Percentiles rank a stretch among this genome's conserved stretches.
phyloP scores from a whole-genome alignment of 2,113 vertebrate species.

The Genyomyrus donnyi region DNA sequence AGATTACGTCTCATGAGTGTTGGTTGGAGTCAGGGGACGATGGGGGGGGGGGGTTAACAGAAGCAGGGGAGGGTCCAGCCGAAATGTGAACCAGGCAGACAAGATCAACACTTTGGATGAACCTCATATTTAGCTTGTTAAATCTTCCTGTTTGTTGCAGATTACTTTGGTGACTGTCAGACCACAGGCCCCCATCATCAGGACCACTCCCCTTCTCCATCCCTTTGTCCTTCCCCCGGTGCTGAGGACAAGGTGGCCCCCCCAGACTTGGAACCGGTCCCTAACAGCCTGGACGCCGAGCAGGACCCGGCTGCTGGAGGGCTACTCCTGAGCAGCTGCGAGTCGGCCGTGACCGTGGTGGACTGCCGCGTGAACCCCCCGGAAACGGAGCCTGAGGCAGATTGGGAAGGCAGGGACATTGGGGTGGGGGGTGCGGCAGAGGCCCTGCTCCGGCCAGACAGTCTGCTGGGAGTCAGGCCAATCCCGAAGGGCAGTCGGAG shows the following conservation, averaged over 20 bases:
- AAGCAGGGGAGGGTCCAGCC: neutral
- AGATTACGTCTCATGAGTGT: neutral
- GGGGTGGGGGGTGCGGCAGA: conserved; percentile 43
- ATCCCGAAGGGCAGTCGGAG: conserved; percentile 59
- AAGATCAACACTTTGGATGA: neutral
- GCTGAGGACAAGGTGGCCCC: conserved; percentile 34
- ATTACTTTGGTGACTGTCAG: conserved; percentile 34
- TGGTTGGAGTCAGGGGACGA: conserved; percentile 37
- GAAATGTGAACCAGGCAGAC: neutral
- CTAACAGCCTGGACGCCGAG: conserved; percentile 51
- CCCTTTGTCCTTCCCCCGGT: conserved; percentile 24
- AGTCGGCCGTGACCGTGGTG: conserved; percentile 79
- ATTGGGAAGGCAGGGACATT: conserved; percentile 55
- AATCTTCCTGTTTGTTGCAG: neutral
- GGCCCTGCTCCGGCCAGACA: conserved; percentile 52
- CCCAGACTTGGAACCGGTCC: conserved; percentile 36
- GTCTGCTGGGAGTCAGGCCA: conserved; percentile 50
- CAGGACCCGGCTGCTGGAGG: neutral
- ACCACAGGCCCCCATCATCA: conserved; percentile 65
- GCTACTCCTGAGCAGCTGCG: conserved; percentile 77
- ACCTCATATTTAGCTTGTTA: neutral
- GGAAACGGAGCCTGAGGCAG: conserved; percentile 24
- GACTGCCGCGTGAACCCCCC: conserved; percentile 41
- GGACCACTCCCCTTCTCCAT: conserved; percentile 54
- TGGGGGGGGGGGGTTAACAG: conserved; percentile 21